A percentile compares a stretch with the other conserved stretches of the same genome.
Conservation (phyloP, 37 sponge, comb jelly and placozoan species). For the Amphimedon queenslandica region DNA sequence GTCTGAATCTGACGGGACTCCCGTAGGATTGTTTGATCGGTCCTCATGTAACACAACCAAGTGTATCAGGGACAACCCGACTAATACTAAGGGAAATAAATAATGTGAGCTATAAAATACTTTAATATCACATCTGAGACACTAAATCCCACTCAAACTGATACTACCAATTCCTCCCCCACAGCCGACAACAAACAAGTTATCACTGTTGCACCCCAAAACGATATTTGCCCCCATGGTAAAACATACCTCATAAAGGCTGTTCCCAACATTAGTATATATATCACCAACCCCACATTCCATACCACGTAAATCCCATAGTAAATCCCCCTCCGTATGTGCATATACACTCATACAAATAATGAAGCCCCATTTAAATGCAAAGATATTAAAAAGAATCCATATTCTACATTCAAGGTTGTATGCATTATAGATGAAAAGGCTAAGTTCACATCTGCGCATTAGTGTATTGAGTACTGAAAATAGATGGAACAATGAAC, state of each 20-base stretch:
- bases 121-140: slow-evolving; percentile 76
- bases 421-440: slow-evolving; percentile 64
- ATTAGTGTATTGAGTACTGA: slow-evolving; percentile 83
- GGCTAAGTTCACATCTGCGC: slow-evolving; percentile 60
- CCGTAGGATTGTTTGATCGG: slow-evolving; percentile 64
- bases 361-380: slow-evolving; percentile 82
- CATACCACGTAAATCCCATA: slow-evolving; percentile 69
- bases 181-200: slow-evolving; percentile 81
- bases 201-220: slow-evolving; percentile 80
- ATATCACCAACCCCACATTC: slow-evolving; percentile 67
- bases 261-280: slow-evolving; percentile 72
- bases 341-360: slow-evolving; percentile 79
- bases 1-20: slow-evolving; percentile 49
- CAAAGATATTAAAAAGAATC: slow-evolving; percentile 58
- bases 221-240: slow-evolving; percentile 83
- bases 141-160: slow-evolving; percentile 72
- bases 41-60: slow-evolving; percentile 62
- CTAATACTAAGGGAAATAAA: slow-evolving; percentile 78
- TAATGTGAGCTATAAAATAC: slow-evolving; percentile 79
- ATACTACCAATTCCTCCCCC: slow-evolving; percentile 66
- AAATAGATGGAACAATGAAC: too few relatives aligned
- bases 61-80: slow-evolving; percentile 45
- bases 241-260: slow-evolving; percentile 82
- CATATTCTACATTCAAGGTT: slow-evolving; percentile 55
- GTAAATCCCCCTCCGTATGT: slow-evolving; percentile 71